phyloP scores from a whole-genome alignment of 1,140 invertebrate genomes.

The Atopsyche davidsoni region DNA sequence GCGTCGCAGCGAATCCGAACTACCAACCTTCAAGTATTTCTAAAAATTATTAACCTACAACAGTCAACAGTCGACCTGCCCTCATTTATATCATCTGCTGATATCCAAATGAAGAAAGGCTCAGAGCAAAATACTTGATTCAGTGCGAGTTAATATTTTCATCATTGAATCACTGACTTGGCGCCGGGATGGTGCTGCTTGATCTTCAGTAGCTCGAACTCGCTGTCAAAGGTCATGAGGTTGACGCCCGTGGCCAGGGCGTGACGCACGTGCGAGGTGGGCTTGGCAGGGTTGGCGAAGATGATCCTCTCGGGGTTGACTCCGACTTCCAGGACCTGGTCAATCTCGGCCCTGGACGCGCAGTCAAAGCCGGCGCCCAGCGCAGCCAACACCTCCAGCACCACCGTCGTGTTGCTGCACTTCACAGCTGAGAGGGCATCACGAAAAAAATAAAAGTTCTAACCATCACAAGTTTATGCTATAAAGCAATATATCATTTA shows the following conservation, averaged over 20 bases:
- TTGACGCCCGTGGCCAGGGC: constrained; percentile 70
- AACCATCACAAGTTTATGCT: too few species aligned
- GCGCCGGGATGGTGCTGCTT: constrained; percentile 76
- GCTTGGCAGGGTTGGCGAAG: constrained; percentile 97
- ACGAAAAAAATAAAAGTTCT: constrained; percentile 6
- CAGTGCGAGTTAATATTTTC: too few species aligned
- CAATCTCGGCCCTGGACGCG: constrained; percentile 90
- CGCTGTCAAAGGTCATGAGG: constrained; percentile 94
- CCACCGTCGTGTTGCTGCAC: constrained; percentile 82
- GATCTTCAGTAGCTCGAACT: constrained; percentile 89
- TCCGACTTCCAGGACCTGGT: constrained; percentile 73
- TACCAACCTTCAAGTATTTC: too few species aligned
- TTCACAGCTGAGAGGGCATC: constrained; percentile 78
- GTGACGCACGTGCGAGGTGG: constrained; percentile 85
- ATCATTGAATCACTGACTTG: constrained; percentile 54
- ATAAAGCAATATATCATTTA: neutral
- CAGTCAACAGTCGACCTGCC: too few species aligned
- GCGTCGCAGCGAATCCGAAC: constrained; percentile 90
- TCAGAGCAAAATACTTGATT: too few species aligned
- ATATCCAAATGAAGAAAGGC: too few species aligned
- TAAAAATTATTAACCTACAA: too few species aligned
- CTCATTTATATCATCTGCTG: too few species aligned
- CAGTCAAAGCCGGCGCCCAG: constrained; percentile 93
- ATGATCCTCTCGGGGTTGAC: constrained; percentile 80
- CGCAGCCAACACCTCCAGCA: constrained; percentile 78